These are phyloP conservation scores for Nyctibius grandis DNA, from an alignment of 2,797 vertebrate species.

Conservation along the genomic window DNA sequence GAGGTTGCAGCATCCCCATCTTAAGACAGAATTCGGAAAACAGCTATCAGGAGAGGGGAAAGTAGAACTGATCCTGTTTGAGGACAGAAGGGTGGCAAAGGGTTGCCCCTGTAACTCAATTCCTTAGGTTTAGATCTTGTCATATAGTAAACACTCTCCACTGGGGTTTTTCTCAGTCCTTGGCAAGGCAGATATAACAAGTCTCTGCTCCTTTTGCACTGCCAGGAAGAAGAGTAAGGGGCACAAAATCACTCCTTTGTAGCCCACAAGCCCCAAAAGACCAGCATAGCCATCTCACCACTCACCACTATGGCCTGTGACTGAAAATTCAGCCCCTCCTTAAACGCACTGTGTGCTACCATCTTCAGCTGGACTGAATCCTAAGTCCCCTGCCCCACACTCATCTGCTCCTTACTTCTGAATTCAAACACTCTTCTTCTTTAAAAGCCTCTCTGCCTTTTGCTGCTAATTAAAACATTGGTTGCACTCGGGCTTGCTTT, in stretches of 20 bases:
- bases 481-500: conserved; percentile 35
- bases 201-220: not conserved
- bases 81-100: not conserved
- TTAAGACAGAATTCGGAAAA: not conserved
- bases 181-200: not conserved
- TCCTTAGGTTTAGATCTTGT: not conserved
- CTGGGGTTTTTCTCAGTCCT: not conserved
- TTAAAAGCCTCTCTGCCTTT: conserved; percentile 12
- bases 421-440: not conserved
- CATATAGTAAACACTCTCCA: not conserved
- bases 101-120: not conserved
- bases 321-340: not conserved
- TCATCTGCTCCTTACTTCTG: not conserved
- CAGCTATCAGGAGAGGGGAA: not conserved
- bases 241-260: not conserved
- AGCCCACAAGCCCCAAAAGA: not conserved
- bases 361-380: not conserved
- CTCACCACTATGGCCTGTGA: not conserved
- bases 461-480: conserved; percentile 44
- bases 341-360: not conserved
- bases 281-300: not conserved
- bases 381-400: not conserved
- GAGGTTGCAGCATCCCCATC: not conserved
- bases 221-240: not conserved
- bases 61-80: not conserved